phyloP scores from a whole-genome alignment of 2,797 vertebrate genomes.

The Pipistrellus pipistrellus region DNA sequence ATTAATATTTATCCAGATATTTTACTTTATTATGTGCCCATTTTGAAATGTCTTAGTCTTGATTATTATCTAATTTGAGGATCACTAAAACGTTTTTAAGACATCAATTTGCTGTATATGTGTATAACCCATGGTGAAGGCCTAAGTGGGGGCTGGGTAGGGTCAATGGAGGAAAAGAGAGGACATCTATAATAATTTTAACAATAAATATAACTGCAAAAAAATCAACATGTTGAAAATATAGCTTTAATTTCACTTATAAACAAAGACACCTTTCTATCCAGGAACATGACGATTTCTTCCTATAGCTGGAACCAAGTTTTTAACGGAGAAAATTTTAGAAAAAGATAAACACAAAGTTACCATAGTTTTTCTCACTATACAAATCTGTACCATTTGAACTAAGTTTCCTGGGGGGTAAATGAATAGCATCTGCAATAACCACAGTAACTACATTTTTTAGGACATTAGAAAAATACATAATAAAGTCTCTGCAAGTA shows the following conservation, averaged over 20 bases:
- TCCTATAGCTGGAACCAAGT: slow-evolving; percentile 16
- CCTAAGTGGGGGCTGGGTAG: too few species aligned
- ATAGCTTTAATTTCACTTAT: background rate
- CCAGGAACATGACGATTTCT: background rate
- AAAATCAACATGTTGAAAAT: background rate
- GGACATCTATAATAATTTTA: too few species aligned
- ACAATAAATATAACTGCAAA: too few species aligned
- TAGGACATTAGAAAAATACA: slow-evolving; percentile 19
- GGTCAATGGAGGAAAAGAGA: too few species aligned
- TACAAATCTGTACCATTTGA: background rate
- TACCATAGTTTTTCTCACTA: slow-evolving; percentile 15
- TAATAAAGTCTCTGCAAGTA: slow-evolving; percentile 27
- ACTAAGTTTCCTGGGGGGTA: slow-evolving; percentile 13
- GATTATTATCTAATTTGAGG: slow-evolving; percentile 37
- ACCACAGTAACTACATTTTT: background rate
- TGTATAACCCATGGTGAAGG: too few species aligned
- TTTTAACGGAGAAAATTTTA: slow-evolving; percentile 30
- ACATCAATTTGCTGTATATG: too few species aligned
- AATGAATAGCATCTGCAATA: background rate
- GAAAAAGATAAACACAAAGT: slow-evolving; percentile 32
- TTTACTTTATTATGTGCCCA: slow-evolving; percentile 34
- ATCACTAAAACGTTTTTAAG: background rate
- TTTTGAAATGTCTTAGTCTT: slow-evolving; percentile 8
- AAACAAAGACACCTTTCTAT: slow-evolving; percentile 41
- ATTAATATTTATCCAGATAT: slow-evolving; percentile 29